Percentiles rank a stretch among this genome's conserved stretches.
These are phyloP conservation scores for Paraplagusia blochii DNA, from an alignment of 2,113 vertebrate species.

Conservation along the genomic window DNA sequence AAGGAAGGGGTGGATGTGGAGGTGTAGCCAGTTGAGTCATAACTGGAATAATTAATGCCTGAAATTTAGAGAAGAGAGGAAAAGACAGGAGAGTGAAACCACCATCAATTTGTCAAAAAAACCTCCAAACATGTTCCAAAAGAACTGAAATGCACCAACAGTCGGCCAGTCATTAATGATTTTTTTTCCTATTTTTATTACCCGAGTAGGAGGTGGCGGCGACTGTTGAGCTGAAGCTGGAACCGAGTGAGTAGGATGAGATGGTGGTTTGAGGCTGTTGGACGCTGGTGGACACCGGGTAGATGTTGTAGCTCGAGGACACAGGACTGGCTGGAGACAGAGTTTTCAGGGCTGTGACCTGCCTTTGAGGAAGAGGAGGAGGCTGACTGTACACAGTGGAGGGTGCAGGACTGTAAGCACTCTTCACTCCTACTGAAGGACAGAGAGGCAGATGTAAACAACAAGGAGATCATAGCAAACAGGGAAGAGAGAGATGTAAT, in stretches of 20 bases:
- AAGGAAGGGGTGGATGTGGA: constrained; percentile 67
- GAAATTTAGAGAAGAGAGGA: constrained; percentile 17
- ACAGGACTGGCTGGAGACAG: constrained; percentile 61
- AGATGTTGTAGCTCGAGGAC: constrained; percentile 72
- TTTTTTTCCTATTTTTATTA: constrained; percentile 28
- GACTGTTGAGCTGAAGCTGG: constrained; percentile 67
- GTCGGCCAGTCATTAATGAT: neutral
- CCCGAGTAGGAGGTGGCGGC: constrained; percentile 71
- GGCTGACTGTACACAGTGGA: constrained; percentile 65
- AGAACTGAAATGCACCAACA: neutral
- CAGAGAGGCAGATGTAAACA: neutral
- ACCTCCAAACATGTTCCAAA: too few species aligned
- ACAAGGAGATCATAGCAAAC: constrained; percentile 1
- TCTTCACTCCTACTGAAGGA: constrained; percentile 65
- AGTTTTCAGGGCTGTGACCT: constrained; percentile 66
- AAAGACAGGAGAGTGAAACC: too few species aligned
- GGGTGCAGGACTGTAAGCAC: constrained; percentile 61
- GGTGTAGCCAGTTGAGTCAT: constrained; percentile 66
- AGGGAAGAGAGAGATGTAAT: neutral
- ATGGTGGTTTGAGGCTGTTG: constrained; percentile 67
- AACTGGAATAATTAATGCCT: constrained; percentile 75
- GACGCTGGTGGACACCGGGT: constrained; percentile 62
- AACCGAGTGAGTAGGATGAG: constrained; percentile 71
- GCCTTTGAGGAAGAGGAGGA: constrained; percentile 65
- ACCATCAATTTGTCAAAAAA: too few species aligned